These are phyloP conservation scores for Pangasius mekongensis DNA, from an alignment of 2,797 vertebrate species.

Conservation along the genomic window DNA sequence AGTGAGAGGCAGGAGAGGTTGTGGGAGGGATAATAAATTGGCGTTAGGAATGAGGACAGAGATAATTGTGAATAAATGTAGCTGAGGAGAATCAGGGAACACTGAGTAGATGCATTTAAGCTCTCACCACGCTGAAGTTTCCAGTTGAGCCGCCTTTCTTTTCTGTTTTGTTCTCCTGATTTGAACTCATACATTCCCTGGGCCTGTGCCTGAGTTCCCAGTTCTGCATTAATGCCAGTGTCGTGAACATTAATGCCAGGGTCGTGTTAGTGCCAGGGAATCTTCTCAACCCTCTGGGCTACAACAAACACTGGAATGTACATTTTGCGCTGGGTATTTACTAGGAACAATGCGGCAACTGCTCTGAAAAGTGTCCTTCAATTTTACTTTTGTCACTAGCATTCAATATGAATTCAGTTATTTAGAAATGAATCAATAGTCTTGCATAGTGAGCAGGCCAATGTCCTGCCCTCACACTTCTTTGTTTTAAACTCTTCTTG, in stretches of 20 bases:
- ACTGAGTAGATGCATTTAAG: constrained; percentile 25
- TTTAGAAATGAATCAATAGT: neutral
- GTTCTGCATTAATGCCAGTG: constrained; percentile 29
- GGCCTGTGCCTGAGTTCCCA: constrained; percentile 10
- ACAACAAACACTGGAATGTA: constrained; percentile 24
- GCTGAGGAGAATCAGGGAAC: constrained; percentile 32
- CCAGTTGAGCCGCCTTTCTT: constrained; percentile 24
- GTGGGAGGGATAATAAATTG: constrained; percentile 35
- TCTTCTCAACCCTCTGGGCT: constrained; percentile 47
- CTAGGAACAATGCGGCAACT: neutral
- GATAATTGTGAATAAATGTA: constrained; percentile 26
- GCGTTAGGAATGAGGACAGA: constrained; percentile 29
- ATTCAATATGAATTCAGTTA: neutral
- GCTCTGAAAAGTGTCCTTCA: neutral
- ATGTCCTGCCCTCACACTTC: neutral
- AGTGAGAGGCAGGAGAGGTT: constrained; percentile 23
- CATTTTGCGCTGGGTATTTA: constrained; percentile 7
- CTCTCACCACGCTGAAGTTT: constrained; percentile 19
- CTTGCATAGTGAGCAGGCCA: neutral
- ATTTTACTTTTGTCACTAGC: neutral
- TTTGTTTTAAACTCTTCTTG: neutral
- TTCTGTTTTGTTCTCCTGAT: constrained; percentile 17
- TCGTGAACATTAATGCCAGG: constrained; percentile 35
- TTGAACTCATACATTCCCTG: constrained; percentile 17
- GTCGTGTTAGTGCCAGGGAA: constrained; percentile 38